These are phyloP conservation scores for Cottoperca gobio DNA, from an alignment of 2,797 vertebrate species.

Conservation along the genomic window DNA sequence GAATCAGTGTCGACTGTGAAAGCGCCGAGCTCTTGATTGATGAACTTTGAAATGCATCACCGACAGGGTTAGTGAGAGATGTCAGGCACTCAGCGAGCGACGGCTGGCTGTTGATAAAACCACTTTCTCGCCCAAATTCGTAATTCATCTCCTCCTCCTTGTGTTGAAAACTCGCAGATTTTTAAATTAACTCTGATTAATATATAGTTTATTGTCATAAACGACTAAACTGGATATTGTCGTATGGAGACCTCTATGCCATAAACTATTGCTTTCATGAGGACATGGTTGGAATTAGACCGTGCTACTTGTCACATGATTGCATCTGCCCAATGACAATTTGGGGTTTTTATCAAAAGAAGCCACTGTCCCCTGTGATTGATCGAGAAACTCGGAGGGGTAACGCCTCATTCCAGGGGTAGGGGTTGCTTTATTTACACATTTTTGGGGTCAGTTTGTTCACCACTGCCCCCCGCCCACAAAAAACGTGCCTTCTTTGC, in stretches of 20 bases:
- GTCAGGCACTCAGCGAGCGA: constrained; percentile 99
- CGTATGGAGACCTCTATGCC: constrained; percentile 96
- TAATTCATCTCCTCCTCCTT: constrained; percentile 98
- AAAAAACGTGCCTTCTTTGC: constrained; percentile 49
- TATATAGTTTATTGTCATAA: constrained; percentile 78
- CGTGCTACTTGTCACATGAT: constrained; percentile 99
- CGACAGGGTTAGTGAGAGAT: constrained; percentile 97
- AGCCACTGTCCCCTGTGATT: constrained; percentile 99
- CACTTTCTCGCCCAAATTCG: constrained; percentile 99
- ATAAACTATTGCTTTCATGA: constrained; percentile 98
- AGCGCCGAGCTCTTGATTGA: constrained; percentile 99
- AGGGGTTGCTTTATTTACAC: constrained; percentile 95
- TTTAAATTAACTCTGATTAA: constrained; percentile 80
- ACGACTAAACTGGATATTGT: constrained; percentile 95
- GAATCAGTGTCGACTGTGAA: constrained; percentile 98
- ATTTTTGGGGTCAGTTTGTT: constrained; percentile 80
- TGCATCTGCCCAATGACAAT: constrained; percentile 99
- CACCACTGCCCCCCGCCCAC: constrained; percentile 42
- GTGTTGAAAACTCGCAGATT: constrained; percentile 89
- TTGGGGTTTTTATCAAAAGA: constrained; percentile 99
- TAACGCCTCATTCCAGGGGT: constrained; percentile 95
- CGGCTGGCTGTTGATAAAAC: constrained; percentile 99
- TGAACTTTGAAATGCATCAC: constrained; percentile 99
- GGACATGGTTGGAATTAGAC: constrained; percentile 99
- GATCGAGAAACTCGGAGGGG: constrained; percentile 97